Conservation (phyloP, 2,797 vertebrate genomes). For the Limnodromus scolopaceus region DNA sequence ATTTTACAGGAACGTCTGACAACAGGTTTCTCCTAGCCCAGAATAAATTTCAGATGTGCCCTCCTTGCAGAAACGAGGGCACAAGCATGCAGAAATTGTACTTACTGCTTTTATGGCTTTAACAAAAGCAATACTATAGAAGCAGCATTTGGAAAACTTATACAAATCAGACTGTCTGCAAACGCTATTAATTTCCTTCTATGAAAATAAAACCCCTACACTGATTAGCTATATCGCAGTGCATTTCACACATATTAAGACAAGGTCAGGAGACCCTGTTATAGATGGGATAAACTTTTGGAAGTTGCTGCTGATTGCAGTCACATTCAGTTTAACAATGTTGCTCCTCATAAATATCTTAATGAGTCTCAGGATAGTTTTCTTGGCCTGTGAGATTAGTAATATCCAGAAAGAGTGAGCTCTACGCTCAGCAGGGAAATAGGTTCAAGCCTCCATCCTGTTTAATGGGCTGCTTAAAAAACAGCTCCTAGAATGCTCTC, state of each 20-base stretch:
- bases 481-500: background rate
- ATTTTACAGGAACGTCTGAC: background rate
- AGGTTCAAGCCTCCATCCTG: background rate
- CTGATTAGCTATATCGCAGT: background rate
- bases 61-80: constrained; percentile 7
- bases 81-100: background rate
- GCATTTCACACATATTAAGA: background rate
- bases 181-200: background rate
- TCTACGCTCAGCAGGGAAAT: background rate
- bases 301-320: constrained; percentile 20
- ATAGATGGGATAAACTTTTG: constrained; percentile 6
- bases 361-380: constrained; percentile 19
- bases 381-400: constrained; percentile 25
- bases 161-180: background rate
- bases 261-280: constrained; percentile 8
- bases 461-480: constrained; percentile 37
- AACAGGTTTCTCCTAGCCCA: background rate
- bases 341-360: constrained; percentile 44
- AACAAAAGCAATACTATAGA: background rate
- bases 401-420: background rate
- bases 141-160: background rate
- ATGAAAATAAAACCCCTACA: background rate
- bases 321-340: constrained; percentile 28
- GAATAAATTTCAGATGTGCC: background rate
- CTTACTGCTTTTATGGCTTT: background rate